phyloP scores from a whole-genome alignment of 2,888 invertebrate genomes.

The Hesperia comma region DNA sequence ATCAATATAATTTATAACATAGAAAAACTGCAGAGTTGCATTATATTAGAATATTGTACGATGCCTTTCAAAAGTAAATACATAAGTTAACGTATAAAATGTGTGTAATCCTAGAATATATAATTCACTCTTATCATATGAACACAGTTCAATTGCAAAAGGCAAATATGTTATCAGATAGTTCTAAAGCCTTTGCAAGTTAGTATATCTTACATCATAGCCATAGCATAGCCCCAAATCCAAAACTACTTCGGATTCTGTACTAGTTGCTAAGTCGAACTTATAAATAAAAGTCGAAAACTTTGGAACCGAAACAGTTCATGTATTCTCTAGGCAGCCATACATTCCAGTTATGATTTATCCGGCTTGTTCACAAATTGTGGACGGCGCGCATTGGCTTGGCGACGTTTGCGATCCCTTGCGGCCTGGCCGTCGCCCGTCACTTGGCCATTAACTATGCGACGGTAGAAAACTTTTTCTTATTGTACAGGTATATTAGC shows the following conservation, averaged over 20 bases:
- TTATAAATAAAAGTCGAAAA: conserved; percentile 16
- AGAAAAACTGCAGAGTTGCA: too few species aligned
- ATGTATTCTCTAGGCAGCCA: conserved; percentile 20
- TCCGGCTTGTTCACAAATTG: conserved; percentile 20
- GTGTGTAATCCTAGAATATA: too few species aligned
- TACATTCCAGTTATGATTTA: conserved; percentile 30
- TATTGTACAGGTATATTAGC: neutral
- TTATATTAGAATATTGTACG: too few species aligned
- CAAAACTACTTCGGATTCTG: neutral
- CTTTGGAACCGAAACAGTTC: conserved; percentile 12
- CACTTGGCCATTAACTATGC: conserved; percentile 1
- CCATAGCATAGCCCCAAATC: neutral
- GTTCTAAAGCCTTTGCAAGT: neutral
- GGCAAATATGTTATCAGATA: neutral
- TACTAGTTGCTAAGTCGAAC: neutral
- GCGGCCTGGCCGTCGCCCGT: conserved; percentile 3
- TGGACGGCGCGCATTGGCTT: neutral
- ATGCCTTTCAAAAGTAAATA: too few species aligned
- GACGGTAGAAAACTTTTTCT: neutral
- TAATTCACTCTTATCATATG: too few species aligned
- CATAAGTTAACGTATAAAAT: too few species aligned
- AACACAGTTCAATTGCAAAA: too few species aligned
- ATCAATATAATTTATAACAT: too few species aligned
- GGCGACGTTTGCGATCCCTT: conserved; percentile 5
- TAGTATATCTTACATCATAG: too few species aligned